These are phyloP conservation scores for Ahaetulla prasina DNA, from an alignment of 2,113 vertebrate species.

Conservation along the genomic window DNA sequence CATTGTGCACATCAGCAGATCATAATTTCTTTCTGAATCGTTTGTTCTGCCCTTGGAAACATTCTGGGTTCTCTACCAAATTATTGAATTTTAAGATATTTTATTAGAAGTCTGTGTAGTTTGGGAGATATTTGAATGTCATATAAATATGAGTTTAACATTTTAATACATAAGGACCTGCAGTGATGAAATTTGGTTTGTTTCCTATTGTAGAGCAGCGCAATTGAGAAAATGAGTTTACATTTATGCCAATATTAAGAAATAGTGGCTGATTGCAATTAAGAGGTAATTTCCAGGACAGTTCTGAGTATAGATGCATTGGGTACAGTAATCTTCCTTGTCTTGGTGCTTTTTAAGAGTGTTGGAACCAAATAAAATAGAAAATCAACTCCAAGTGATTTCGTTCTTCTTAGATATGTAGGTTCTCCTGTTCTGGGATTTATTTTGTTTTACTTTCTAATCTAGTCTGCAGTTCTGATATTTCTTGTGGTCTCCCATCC, in stretches of 20 bases:
- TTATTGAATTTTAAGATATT: background rate
- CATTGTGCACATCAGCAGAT: background rate
- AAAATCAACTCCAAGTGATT: background rate
- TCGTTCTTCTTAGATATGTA: background rate
- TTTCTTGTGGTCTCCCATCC: background rate
- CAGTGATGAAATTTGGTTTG: background rate
- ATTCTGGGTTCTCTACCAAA: fast-evolving
- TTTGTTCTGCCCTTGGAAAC: background rate
- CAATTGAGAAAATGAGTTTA: background rate
- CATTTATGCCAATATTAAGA: background rate
- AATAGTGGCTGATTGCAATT: background rate
- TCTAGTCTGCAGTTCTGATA: background rate
- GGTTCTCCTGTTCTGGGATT: background rate
- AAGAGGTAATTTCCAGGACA: constrained; percentile 1
- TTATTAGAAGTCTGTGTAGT: background rate
- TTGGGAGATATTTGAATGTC: background rate
- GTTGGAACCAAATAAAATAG: background rate
- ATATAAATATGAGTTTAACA: background rate
- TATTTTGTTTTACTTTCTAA: background rate
- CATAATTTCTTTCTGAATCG: background rate
- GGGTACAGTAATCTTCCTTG: background rate
- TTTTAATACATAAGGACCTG: background rate
- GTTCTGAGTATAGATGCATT: background rate
- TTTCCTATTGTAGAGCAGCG: background rate
- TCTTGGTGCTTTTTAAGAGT: background rate